Evolutionary conservation across 2,113 vertebrate genomes (phyloP).

Genomic region (Pimephales promelas): DNA sequence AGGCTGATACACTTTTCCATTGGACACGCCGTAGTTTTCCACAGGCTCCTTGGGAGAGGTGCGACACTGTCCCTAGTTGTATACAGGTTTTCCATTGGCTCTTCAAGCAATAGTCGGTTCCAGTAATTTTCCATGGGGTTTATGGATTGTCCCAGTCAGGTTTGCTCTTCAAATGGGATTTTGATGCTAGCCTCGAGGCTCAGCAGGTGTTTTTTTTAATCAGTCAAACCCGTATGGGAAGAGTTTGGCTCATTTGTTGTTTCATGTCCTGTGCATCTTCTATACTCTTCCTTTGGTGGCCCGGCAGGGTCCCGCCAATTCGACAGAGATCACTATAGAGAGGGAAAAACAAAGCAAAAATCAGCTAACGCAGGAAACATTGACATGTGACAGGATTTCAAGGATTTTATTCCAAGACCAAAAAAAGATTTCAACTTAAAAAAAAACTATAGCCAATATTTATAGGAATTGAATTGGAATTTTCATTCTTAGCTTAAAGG

Average conservation of each 20-base stretch:
- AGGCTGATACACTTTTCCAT: slow-evolving; percentile 30
- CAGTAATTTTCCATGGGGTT: slow-evolving; percentile 34
- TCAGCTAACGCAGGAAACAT: slow-evolving; percentile 45
- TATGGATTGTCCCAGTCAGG: slow-evolving; percentile 6
- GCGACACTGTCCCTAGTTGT: slow-evolving; percentile 10
- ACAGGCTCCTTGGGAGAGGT: slow-evolving; percentile 21
- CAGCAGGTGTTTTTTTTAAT: slow-evolving; percentile 36
- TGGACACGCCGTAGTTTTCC: slow-evolving; percentile 29
- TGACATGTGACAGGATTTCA: background rate
- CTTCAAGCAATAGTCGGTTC: slow-evolving; percentile 19
- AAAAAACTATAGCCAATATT: no score
- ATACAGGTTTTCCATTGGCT: slow-evolving; percentile 41
- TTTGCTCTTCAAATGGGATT: slow-evolving; percentile 25
- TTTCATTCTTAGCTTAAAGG: background rate
- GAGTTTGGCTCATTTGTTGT: slow-evolving; percentile 80
- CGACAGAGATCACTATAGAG: slow-evolving; percentile 76
- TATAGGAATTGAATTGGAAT: background rate
- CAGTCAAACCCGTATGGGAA: slow-evolving; percentile 69
- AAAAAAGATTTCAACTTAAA: no score
- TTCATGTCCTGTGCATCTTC: slow-evolving; percentile 75
- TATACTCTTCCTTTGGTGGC: slow-evolving; percentile 79
- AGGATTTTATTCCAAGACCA: background rate
- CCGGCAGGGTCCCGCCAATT: slow-evolving; percentile 77
- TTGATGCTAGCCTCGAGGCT: background rate
- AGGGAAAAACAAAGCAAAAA: slow-evolving; percentile 41